Percentiles rank a stretch among this genome's conserved stretches.
Evolutionary conservation across 2,797 vertebrate species (phyloP).

Genomic region (Oryzias sinensis): DNA sequence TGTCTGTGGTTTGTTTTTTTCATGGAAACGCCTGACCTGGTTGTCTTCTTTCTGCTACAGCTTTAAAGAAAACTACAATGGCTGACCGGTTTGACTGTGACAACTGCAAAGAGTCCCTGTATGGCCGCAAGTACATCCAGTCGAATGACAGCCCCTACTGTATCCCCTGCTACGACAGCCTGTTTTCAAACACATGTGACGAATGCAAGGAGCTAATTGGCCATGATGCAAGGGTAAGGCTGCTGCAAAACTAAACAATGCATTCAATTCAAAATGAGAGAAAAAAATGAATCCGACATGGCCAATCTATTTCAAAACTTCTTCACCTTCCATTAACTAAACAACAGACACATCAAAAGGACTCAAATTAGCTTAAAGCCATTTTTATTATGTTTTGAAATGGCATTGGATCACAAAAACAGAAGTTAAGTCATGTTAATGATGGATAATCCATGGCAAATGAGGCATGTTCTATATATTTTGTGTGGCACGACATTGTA

Average conservation of each 20-base stretch:
- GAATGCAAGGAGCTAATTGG: slow-evolving; percentile 98
- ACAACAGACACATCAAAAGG: slow-evolving; percentile 18
- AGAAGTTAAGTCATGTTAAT: slow-evolving; percentile 52
- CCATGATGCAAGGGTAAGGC: slow-evolving; percentile 92
- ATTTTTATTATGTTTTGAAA: slow-evolving; percentile 31
- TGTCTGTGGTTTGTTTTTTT: slow-evolving; percentile 5
- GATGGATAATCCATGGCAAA: slow-evolving; percentile 48
- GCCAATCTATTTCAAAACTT: slow-evolving; percentile 12
- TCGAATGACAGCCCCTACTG: slow-evolving; percentile 92
- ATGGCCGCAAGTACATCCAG: slow-evolving; percentile 98
- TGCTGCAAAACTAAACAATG: not conserved
- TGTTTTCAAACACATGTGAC: slow-evolving; percentile 95
- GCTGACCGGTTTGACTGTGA: slow-evolving; percentile 94
- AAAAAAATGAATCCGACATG: slow-evolving; percentile 2
- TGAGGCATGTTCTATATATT: slow-evolving; percentile 52
- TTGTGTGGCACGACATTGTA: slow-evolving; percentile 39
- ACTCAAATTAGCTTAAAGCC: slow-evolving; percentile 18
- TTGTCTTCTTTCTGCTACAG: slow-evolving; percentile 26
- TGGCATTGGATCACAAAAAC: slow-evolving; percentile 26
- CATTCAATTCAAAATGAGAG: not conserved
- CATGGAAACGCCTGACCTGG: not conserved
- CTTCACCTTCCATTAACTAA: slow-evolving; percentile 19
- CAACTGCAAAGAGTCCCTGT: slow-evolving; percentile 96
- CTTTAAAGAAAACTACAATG: slow-evolving; percentile 75
- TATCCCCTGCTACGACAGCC: slow-evolving; percentile 95